Base-by-base conservation (phyloP, 2,797 vertebrate species). In the Argyrosomus regius region DNA sequence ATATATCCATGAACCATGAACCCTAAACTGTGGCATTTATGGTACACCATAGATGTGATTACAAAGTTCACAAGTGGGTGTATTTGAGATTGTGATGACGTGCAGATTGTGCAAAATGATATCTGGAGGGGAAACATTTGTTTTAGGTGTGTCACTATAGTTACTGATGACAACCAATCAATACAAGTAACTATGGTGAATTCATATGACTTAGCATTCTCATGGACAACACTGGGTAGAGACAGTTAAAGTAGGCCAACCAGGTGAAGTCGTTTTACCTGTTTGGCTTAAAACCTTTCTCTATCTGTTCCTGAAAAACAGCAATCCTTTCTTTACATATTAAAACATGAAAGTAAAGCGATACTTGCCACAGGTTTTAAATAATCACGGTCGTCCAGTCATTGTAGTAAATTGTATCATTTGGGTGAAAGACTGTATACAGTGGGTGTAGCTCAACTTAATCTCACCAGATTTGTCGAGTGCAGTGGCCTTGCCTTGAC, bases 401-500 rank as follows among this genome's bases (percentile, higher is more conserved):
- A 18, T 16, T 61, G 28, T 5, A 35, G 24, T 54, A 9, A 66
- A 64, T 18, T 5, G 6, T 53, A 41, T 70, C 1, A 57, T 58
- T 35, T 66, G 17, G 18, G 6, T 60, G 41, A 72, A 74, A 59
- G 22, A 26, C 45, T 17, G 24, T 9, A 6, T 10, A 17, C 57
- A 64, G 39, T 14, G n/a, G 43, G 18, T 59, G 46, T 14, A 66
- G 9, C 65, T 78, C 46, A 72, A 41, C 18, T 26, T 75, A 52
- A 71, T 87, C 75, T 83, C 49, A 63, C 77, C 64, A 72, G 50
- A 24, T 20, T 54, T 67, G 70, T 63, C 64, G 49, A 46, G 24
- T 35, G 14, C 13, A 11, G 7, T 20, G 54, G 70, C 63, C 63
- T 83, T 48, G 45, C 57, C 65, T 53, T 65, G 77, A 80, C 43